These are phyloP conservation scores for Creontiades dilutus DNA, from an alignment of 2,888 invertebrate genomes.

Conservation along the genomic window DNA sequence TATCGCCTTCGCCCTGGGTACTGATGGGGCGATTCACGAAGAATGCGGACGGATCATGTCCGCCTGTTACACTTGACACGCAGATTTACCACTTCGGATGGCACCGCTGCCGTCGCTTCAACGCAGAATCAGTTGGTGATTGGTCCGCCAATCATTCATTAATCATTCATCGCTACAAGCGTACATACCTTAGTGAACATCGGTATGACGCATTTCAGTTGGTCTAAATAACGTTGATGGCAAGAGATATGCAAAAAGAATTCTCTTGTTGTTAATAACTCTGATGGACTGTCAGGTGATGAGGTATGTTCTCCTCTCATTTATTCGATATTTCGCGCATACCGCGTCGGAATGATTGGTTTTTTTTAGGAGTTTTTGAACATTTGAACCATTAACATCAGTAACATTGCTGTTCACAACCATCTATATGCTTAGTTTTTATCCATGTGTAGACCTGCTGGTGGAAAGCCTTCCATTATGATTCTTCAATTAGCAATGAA, in stretches of 20 bases:
- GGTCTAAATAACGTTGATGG: conserved; percentile 3
- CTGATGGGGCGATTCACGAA: background rate
- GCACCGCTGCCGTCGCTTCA: background rate
- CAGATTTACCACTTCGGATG: conserved; percentile 35
- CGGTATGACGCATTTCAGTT: background rate
- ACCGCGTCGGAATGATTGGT: too few relatives aligned
- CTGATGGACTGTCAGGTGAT: conserved; percentile 28
- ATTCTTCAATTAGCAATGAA: too few relatives aligned
- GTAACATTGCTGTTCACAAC: too few relatives aligned
- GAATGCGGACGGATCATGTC: conserved; percentile 51
- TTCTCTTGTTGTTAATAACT: background rate
- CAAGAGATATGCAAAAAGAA: background rate
- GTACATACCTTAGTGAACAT: background rate
- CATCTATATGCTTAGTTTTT: too few relatives aligned
- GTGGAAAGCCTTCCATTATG: too few relatives aligned
- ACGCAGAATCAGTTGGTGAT: conserved; percentile 13
- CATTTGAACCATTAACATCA: too few relatives aligned
- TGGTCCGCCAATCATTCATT: conserved; percentile 37
- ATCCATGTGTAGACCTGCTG: too few relatives aligned
- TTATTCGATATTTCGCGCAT: too few relatives aligned
- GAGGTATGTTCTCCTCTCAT: background rate
- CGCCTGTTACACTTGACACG: conserved; percentile 53
- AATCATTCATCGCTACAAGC: conserved; percentile 2
- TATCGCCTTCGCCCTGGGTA: conserved; percentile 13
- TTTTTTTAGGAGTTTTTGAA: too few relatives aligned